Base-by-base conservation (phyloP, 2,797 vertebrate genomes). In the Pantherophis vulpinus region DNA sequence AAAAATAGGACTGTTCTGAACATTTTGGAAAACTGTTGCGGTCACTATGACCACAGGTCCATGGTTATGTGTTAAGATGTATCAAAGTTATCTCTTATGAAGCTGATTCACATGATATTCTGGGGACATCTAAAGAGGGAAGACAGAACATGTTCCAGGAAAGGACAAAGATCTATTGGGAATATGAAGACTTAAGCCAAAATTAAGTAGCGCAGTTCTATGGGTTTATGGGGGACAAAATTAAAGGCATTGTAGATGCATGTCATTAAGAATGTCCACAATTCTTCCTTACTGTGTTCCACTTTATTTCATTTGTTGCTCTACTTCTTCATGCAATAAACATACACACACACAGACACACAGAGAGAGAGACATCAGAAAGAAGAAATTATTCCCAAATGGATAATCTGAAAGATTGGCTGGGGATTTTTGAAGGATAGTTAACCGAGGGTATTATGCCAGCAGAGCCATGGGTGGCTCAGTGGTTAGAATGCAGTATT, bases 51-150 rank as follows among this genome's bases (percentile, higher is more conserved):
- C 51, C 1, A 0, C 51, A 51, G 51, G 51, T 51, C 51, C 8
- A 1, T 51, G 51, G 51, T 51, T 51, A 8, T 51, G 20, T 9
- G 83, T 74, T n/a, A 90, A 89, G 27, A 37, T 91, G 37, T 27
- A 92, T 66, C 29, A 91, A 70, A 89, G 61, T 61, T 86, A 70
- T 88, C 10, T 83, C 92, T 56, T 88, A 7, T 88, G 66, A 88
- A 93, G 74, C 25, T 89, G 93, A 63, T 74, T 56, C 86, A 93
- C 58, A n/a, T 10, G 29, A 12, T 32, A 87, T 66, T 13, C 5
- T 16, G 12, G 47, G 55, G 59, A 25, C 29, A 42, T 60, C 59
- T 91, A 91, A 61, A 11, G 42, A 42, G 42, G 42, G 0, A 42
- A 0, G 42, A 42, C 55, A 10, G 25, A n/a, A 54, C 13, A 7